Evolutionary conservation across 1,140 invertebrate species (phyloP), one percentile per base, ranked within the genome.

Genomic region (Centruroides sculpturatus): DNA sequence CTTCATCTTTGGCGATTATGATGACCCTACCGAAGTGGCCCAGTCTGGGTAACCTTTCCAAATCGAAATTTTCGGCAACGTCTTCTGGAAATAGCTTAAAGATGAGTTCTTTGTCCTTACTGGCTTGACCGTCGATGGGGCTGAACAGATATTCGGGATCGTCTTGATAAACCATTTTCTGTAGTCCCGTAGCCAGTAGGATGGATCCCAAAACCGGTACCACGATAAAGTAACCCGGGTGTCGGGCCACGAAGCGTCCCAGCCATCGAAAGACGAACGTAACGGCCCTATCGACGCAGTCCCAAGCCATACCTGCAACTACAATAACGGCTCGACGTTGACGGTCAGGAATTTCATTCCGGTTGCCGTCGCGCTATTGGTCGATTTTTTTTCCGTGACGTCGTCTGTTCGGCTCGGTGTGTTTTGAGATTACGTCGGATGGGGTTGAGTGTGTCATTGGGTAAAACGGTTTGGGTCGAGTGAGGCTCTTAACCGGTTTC

Each of bases 141-240:
- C 87, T 89, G 76, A 93, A 93, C 5, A 93, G 78, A 74, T 91
- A 92, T 71, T 92, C 90, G 3, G 89, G 89, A 74, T 93, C 89
- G 71, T 90, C 89, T 76, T 89, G 86, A 74, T 90, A 91, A 63
- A 85, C 75, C 55, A 92, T 82, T 69, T 81, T 80, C 73, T 92
- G 89, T 70, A 85, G 87, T 58, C 90, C 90, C n/a, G 89, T 92
- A 69, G 88, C 81, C 69, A 87, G 87, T 49, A 92, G 80, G 48
- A 85, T 73, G 0, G 86, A 83, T 35, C 92, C 71, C 41, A 93
- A 77, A 35, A 92, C 71, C 8, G 89, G 89, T 48, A 92, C 78
- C 63, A 92, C 85, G 47, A 93, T 80, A 77, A 91, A 93, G 73
- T 92, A 92, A 49, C 87, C 86, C 3, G 88, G 89, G 74, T 86